Conservation (phyloP, 2,888 invertebrate species). For the Nymphalis polychloros region DNA sequence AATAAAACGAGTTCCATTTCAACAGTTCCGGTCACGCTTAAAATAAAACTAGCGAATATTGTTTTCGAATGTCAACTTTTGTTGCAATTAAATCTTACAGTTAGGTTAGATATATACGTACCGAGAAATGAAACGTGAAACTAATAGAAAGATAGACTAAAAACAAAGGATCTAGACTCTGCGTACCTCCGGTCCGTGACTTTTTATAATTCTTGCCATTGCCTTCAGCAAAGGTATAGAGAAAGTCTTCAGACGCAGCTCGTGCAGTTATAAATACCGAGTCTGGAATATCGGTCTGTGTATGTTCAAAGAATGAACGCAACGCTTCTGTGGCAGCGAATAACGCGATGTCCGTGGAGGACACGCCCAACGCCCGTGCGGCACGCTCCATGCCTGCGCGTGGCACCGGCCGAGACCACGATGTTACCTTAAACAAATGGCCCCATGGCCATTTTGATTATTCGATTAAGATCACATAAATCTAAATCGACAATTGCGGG, state of each 20-base stretch:
- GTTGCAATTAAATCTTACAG: no score
- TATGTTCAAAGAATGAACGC: slow-evolving; percentile 83
- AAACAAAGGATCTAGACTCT: not conserved
- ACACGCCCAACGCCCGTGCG: slow-evolving; percentile 81
- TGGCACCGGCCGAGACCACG: slow-evolving; percentile 86
- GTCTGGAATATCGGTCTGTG: slow-evolving; percentile 78
- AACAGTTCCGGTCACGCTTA: no score
- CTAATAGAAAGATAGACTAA: no score
- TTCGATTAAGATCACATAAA: no score
- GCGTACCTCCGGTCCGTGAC: slow-evolving; percentile 77
- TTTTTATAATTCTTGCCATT: slow-evolving; percentile 75
- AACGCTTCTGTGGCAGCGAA: slow-evolving; percentile 84
- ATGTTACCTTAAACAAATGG: slow-evolving; percentile 75
- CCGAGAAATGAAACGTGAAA: no score
- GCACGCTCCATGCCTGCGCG: slow-evolving; percentile 81
- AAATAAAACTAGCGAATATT: no score
- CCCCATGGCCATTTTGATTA: no score
- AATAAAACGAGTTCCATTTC: no score
- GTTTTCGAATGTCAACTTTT: not conserved
- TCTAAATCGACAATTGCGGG: no score
- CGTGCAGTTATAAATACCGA: slow-evolving; percentile 84
- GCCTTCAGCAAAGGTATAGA: slow-evolving; percentile 76
- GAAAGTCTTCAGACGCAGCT: slow-evolving; percentile 81
- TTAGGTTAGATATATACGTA: no score
- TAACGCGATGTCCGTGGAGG: slow-evolving; percentile 84